Conservation (phyloP, 2,888 invertebrate species). For the Cerceris rybyensis region DNA sequence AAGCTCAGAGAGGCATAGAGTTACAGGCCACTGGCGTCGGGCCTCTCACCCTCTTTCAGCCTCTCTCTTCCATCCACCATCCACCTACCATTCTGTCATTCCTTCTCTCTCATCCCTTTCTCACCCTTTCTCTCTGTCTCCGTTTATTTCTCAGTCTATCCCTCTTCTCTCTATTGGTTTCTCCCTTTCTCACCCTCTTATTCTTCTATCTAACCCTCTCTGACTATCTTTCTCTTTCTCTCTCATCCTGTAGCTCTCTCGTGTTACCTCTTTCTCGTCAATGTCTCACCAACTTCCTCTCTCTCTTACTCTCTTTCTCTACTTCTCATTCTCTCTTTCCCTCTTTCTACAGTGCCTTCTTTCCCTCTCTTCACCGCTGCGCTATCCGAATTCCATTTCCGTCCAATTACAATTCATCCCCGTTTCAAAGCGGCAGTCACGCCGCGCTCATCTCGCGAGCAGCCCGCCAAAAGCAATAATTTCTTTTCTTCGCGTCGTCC, state of each 20-base stretch:
- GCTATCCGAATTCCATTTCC: slow-evolving; percentile 77
- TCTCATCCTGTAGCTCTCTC: too few relatives aligned
- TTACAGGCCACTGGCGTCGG: slow-evolving; percentile 80
- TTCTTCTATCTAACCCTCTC: slow-evolving; percentile 11
- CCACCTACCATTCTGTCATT: slow-evolving; percentile 15
- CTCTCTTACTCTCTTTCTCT: slow-evolving; percentile 6
- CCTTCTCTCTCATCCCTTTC: not conserved
- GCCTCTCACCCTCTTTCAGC: slow-evolving; percentile 41
- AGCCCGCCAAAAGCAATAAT: slow-evolving; percentile 63
- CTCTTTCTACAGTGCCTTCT: not conserved
- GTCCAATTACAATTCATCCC: slow-evolving; percentile 78
- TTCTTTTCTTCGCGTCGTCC: slow-evolving; percentile 56
- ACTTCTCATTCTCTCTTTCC: not conserved
- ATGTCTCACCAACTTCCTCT: slow-evolving; percentile 12
- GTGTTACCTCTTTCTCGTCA: slow-evolving; percentile 32
- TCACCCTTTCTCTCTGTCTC: slow-evolving; percentile 39
- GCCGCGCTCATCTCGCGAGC: slow-evolving; percentile 66
- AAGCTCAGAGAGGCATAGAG: slow-evolving; percentile 78
- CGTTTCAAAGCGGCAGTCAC: slow-evolving; percentile 72
- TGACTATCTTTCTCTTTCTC: slow-evolving; percentile 2
- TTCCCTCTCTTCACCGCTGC: slow-evolving; percentile 36
- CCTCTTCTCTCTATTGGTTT: slow-evolving; percentile 31
- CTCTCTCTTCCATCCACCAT: slow-evolving; percentile 21
- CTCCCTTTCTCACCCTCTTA: slow-evolving; percentile 21
- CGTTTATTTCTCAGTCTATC: slow-evolving; percentile 58